Evolutionary conservation across 2,888 invertebrate species (phyloP).

Genomic region (Sthenelais limicola): DNA sequence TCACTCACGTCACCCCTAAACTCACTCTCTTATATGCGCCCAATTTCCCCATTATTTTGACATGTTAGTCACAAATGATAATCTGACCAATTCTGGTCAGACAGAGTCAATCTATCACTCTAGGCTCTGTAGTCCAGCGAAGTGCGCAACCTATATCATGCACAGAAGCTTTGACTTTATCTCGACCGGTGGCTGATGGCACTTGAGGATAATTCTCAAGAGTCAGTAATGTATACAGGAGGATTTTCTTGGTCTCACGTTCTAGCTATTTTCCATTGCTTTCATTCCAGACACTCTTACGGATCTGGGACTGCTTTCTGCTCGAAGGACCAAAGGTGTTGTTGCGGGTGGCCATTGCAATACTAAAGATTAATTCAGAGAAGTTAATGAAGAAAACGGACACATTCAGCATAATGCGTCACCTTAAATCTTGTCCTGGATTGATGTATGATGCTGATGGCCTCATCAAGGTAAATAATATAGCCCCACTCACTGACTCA

Average conservation of each 20-base stretch:
- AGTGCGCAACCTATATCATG: too few species aligned
- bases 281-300: conserved; percentile 72
- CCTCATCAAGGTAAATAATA: conserved; percentile 71
- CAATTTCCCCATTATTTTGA: too few species aligned
- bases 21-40: too few species aligned
- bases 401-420: conserved; percentile 75
- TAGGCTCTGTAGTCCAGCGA: too few species aligned
- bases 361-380: conserved; percentile 74
- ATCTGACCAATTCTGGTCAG: too few species aligned
- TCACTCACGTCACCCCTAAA: too few species aligned
- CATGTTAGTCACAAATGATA: too few species aligned
- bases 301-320: conserved; percentile 76
- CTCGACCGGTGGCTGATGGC: too few species aligned
- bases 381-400: conserved; percentile 73
- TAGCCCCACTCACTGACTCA: too few species aligned
- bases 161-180: too few species aligned
- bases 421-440: conserved; percentile 74
- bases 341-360: conserved; percentile 75
- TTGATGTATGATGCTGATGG: conserved; percentile 73
- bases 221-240: neutral
- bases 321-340: conserved; percentile 76
- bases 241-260: neutral
- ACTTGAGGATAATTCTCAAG: too few species aligned
- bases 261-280: neutral
- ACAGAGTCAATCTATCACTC: too few species aligned